Conservation (phyloP, 2,113 vertebrate species). For the Limnothrissa miodon region DNA sequence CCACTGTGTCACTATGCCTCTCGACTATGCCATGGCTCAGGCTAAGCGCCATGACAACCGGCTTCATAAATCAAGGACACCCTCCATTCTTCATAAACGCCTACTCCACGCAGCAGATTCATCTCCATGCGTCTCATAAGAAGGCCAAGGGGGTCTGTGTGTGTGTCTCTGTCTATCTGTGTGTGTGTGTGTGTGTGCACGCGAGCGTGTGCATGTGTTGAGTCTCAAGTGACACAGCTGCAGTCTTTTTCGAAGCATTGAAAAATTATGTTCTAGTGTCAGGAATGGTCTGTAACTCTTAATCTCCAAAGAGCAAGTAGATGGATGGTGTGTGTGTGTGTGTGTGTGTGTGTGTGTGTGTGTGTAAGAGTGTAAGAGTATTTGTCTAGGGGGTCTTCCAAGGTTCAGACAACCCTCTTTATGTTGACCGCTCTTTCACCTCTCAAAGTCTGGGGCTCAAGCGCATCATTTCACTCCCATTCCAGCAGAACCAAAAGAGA, state of each 20-base stretch:
- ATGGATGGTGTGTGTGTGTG: neutral
- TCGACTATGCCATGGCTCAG: neutral
- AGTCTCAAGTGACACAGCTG: neutral
- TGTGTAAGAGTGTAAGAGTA: neutral
- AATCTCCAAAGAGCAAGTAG: neutral
- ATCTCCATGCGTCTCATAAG: conserved; percentile 7
- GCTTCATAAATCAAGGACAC: conserved; percentile 22
- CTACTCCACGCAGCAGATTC: conserved; percentile 12
- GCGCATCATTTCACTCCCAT: neutral
- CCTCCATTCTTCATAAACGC: conserved; percentile 19
- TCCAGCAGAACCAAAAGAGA: neutral
- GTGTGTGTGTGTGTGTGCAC: neutral
- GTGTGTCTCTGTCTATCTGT: neutral
- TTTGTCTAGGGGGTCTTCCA: neutral
- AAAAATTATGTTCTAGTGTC: neutral
- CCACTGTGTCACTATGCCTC: neutral
- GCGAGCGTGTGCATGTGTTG: neutral
- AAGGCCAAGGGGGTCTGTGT: neutral
- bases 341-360: neutral
- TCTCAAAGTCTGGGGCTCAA: neutral
- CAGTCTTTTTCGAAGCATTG: neutral
- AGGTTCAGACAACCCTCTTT: neutral
- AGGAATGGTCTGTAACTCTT: neutral
- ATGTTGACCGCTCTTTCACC: neutral
- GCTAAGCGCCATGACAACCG: conserved; percentile 32